Evolutionary conservation across 2,888 invertebrate genomes (phyloP).

Genomic region (Cheilosia grossa): DNA sequence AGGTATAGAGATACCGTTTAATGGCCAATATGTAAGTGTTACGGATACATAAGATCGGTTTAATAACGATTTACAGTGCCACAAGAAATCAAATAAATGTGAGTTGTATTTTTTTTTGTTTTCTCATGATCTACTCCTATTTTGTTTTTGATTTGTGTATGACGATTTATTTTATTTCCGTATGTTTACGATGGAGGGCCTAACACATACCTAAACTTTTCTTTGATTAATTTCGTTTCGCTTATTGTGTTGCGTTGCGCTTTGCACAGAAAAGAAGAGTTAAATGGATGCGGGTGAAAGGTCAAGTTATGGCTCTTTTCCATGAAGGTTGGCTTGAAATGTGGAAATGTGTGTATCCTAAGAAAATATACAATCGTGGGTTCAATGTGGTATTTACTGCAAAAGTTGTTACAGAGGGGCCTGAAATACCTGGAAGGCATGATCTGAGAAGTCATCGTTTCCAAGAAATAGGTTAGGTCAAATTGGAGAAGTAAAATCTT

Average conservation of each 20-base stretch:
- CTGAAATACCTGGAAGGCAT: no score
- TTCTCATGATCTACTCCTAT: constrained; percentile 17
- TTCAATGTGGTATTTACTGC: no score
- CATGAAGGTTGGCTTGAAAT: no score
- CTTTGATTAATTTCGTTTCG: constrained; percentile 29
- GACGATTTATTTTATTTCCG: constrained; percentile 51
- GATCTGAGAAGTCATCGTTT: no score
- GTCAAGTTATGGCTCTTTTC: no score
- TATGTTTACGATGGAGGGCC: constrained; percentile 16
- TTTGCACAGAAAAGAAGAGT: not conserved
- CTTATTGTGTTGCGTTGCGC: not conserved
- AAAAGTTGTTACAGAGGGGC: no score
- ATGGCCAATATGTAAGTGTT: constrained; percentile 61
- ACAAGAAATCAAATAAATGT: constrained; percentile 32
- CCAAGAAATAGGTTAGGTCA: no score
- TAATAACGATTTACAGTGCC: constrained; percentile 60
- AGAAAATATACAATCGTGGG: no score
- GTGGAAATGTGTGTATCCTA: no score
- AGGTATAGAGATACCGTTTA: constrained; percentile 55
- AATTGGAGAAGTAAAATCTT: no score
- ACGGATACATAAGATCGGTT: constrained; percentile 49
- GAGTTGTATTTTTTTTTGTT: not conserved
- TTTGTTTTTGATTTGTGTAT: constrained; percentile 35
- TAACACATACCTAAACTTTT: constrained; percentile 15
- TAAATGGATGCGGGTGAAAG: not conserved